These are phyloP conservation scores for Drosophila koepferae DNA, from an alignment of 2,888 invertebrate species.

Conservation along the genomic window DNA sequence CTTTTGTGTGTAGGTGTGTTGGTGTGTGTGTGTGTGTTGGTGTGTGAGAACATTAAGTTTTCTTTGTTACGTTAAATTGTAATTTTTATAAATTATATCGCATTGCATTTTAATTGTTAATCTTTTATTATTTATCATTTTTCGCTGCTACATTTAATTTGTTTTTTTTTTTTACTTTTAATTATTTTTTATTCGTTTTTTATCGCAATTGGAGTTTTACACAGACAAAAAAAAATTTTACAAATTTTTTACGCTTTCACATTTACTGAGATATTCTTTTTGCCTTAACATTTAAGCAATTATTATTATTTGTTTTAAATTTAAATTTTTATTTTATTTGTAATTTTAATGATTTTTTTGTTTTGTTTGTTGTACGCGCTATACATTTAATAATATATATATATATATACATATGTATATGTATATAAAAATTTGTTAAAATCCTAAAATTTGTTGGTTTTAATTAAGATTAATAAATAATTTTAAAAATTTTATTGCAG, in stretches of 20 bases:
- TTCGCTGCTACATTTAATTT: slow-evolving; percentile 62
- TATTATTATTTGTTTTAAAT: slow-evolving; percentile 25
- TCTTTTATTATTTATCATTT: slow-evolving; percentile 43
- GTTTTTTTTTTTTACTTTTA: slow-evolving; percentile 39
- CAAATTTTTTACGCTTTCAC: slow-evolving; percentile 81
- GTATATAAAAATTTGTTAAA: slow-evolving; percentile 77
- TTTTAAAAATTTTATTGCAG: slow-evolving; percentile 78
- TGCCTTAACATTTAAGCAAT: slow-evolving; percentile 72
- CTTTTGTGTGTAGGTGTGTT: slow-evolving; percentile 56
- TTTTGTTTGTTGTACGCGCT: slow-evolving; percentile 68
- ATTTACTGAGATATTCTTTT: slow-evolving; percentile 78
- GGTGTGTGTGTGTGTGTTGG: slow-evolving; percentile 20
- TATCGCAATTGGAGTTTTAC: slow-evolving; percentile 74
- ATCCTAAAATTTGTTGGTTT: slow-evolving; percentile 81
- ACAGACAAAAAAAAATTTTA: slow-evolving; percentile 77
- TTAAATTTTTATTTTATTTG: slow-evolving; percentile 21
- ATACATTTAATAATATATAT: slow-evolving; percentile 73
- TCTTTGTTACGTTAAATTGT: slow-evolving; percentile 58
- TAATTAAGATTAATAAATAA: slow-evolving; percentile 80
- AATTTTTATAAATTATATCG: slow-evolving; percentile 80
- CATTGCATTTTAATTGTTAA: slow-evolving; percentile 60
- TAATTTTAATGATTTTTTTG: slow-evolving; percentile 41
- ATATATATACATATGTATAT: slow-evolving; percentile 5
- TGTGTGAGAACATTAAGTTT: slow-evolving; percentile 72
- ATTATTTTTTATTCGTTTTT: slow-evolving; percentile 28